Base-by-base conservation (phyloP, 2,113 vertebrate species). In the Egretta garzetta region DNA sequence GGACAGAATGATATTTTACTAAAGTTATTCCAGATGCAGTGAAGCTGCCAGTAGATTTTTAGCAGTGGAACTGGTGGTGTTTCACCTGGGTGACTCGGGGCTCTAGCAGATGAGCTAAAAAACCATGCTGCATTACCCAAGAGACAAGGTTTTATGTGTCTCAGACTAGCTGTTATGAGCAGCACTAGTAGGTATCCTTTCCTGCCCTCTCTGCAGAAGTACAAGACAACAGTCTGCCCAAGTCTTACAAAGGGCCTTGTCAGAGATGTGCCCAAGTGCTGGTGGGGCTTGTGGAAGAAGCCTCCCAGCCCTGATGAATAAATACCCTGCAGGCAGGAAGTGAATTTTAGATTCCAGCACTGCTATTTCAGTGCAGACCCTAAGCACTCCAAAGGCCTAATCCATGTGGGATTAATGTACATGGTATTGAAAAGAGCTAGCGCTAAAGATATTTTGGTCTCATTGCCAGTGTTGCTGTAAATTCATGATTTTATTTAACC, bases 151-250 rank as follows among this genome's bases (percentile, higher is more conserved):
- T 87, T 77, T 33, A 17, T 9, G 16, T 85, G 66, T 24, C 88
- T 55, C 28, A 62, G 37, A 0, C 47, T 75, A 76, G 55, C 76
- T 68, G 72, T 35, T 80, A 33, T 1, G 45, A 82, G 66, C 56
- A 63, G 60, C 66, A 49, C 13, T 43, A 32, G 33, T 8, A 24
- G 15, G 5, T 37, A 12, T 67, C 43, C 23, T 47, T 47, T 87
- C n/a, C 32, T 41, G 71, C 66, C 33, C 30, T 17, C 76, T 56
- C 84, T 80, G 79, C 66, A 64, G 35, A 58, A 55, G 50, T 15
- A 41, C 0, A 4, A 13, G 6, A 50, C 13, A 27, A 3, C 14
- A 3, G 41, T 32, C 39, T 53, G 12, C 21, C 39, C 15, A 5
- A 22, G 43, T 3, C 53, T 79, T 59, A 37, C 45, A 30, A 30